These are phyloP conservation scores for Shinisaurus crocodilurus DNA, from an alignment of 2,113 vertebrate genomes.

Conservation along the genomic window DNA sequence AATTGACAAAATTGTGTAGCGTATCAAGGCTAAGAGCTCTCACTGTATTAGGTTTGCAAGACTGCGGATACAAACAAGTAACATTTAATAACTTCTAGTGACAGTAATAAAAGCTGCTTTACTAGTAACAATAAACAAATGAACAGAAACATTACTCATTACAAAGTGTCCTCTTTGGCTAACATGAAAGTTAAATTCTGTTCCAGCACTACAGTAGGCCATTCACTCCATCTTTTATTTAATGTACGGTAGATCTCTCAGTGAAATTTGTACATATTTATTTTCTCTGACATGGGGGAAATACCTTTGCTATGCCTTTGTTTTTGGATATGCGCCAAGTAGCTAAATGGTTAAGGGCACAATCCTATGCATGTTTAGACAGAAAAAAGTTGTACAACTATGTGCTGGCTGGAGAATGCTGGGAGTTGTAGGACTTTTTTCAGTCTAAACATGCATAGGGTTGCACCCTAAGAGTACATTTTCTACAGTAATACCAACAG, in stretches of 20 bases:
- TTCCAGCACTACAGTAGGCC: not conserved
- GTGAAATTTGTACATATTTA: not conserved
- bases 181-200: not conserved
- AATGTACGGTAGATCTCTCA: not conserved
- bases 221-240: not conserved
- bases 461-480: conserved; percentile 22
- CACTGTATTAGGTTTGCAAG: not conserved
- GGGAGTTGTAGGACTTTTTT: too few species aligned
- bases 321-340: conserved; percentile 8
- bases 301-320: fast-evolving
- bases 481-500: not conserved
- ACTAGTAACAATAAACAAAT: not conserved
- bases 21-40: not conserved
- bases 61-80: not conserved
- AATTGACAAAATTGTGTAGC: not conserved
- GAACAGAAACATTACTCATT: not conserved
- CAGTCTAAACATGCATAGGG: too few species aligned
- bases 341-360: not conserved
- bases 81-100: not conserved
- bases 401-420: too few species aligned
- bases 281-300: not conserved
- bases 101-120: not conserved
- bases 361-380: too few species aligned
- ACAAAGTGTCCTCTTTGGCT: not conserved
- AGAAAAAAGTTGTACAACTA: too few species aligned